Base-by-base conservation (phyloP, 2,888 invertebrate species). In the Crematogaster levior region DNA sequence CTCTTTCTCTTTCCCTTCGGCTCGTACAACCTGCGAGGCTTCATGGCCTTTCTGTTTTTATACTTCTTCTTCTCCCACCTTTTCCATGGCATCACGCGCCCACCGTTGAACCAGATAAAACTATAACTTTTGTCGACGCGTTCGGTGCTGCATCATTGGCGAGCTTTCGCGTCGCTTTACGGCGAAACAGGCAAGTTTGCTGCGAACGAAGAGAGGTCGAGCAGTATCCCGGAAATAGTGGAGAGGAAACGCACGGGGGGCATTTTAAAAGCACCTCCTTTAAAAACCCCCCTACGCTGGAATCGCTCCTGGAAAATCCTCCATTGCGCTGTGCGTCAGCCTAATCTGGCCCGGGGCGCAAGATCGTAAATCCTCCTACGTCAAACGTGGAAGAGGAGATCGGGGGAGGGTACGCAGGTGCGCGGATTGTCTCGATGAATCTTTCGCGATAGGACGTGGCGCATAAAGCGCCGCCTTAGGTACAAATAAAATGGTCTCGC, bases 281-380 rank as follows among this genome's bases (percentile, higher is more conserved):
- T 84, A 84, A 87, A 83, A 89, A 82, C 74, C 83, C 53, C 56
- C 82, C 85, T 65, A 70, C 48, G 83, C 81, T n/a, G 80, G 73
- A 68, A 79, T 81, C 58, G 82, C 80, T 81, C 58, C 72, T 68
- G 56, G 83, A 81, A 83, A 83, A 81, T 79, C 81, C 84, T 82
- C 77, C 79, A 56, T 65, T 53, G 61, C 60, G 53, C 77, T 68
- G 73, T 37, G 74, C 85, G 51, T 84, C 88, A 75, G 85, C 85
- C 90, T 89, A 88, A 89, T 89, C 89, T 85, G 86, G 86, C 86
- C 85, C 80, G 80, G 84, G 85, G 84, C 81, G 88, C 82, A 73
- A 86, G 88, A 84, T 90, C 89, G 89, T 89, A 89, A 90, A 89
- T 89, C 90, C 88, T 87, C 86, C 84, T 56, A 84, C 87, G 90